A percentile compares a stretch with the other conserved stretches of the same genome.
phyloP scores from a whole-genome alignment of 2,797 vertebrate species.

The Gallinago stenura region DNA sequence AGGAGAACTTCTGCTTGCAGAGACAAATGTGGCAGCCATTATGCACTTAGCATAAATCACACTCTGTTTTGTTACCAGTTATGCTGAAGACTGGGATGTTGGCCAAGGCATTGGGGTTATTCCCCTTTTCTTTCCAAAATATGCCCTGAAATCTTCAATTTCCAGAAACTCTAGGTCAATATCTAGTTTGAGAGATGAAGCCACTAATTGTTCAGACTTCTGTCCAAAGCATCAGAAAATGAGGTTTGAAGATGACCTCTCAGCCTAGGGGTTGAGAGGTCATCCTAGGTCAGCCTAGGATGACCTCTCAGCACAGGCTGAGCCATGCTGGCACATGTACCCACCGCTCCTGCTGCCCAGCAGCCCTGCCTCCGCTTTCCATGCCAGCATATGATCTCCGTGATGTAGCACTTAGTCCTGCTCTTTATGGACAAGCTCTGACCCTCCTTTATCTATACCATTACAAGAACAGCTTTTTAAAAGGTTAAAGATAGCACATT shows the following conservation, averaged over 20 bases:
- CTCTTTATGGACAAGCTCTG: not conserved
- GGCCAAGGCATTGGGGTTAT: not conserved
- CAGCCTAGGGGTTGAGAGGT: not conserved
- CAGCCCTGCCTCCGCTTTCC: not conserved
- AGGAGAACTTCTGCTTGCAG: not conserved
- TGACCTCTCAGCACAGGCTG: not conserved
- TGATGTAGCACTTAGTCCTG: not conserved
- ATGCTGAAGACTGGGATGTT: not conserved
- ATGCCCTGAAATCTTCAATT: not conserved
- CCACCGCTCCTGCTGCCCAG: not conserved
- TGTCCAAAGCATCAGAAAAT: not conserved
- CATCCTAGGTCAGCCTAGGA: too few relatives aligned
- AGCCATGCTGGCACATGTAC: not conserved
- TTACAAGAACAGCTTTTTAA: not conserved
- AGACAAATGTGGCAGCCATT: not conserved
- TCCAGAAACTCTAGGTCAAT: not conserved
- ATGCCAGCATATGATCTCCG: not conserved
- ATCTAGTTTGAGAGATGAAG: not conserved
- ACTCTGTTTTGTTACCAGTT: conserved; percentile 2
- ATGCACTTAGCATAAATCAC: conserved; percentile 25
- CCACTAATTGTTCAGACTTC: not conserved
- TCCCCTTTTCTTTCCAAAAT: conserved; percentile 31
- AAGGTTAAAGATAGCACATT: not conserved
- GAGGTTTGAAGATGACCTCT: not conserved
- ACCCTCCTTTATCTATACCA: not conserved